phyloP scores from a whole-genome alignment of 2,797 vertebrate genomes.

The Crenichthys baileyi region DNA sequence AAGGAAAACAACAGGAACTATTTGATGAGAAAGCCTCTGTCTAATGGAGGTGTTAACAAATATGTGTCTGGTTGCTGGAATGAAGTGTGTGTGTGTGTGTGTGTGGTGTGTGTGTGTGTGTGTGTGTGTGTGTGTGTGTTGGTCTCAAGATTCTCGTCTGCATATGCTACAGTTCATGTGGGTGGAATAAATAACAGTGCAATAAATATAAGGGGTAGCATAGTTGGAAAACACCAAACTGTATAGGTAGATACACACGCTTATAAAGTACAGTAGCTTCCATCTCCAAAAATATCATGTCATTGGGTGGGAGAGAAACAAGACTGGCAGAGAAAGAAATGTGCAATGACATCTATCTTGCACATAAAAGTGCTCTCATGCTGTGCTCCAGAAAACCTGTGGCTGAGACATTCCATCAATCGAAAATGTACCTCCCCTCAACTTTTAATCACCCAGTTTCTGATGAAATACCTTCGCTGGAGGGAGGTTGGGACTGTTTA shows the following conservation, averaged over 20 bases:
- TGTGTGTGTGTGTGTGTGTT: not conserved
- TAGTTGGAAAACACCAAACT: constrained; percentile 33
- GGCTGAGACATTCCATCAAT: constrained; percentile 58
- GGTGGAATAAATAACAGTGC: constrained; percentile 63
- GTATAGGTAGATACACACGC: constrained; percentile 39
- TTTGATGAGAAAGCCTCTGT: constrained; percentile 51
- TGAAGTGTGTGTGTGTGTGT: constrained; percentile 18
- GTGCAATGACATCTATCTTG: constrained; percentile 66
- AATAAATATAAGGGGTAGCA: constrained; percentile 47
- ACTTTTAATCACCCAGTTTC: constrained; percentile 66
- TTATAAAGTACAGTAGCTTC: constrained; percentile 65
- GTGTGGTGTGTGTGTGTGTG: constrained; percentile 10
- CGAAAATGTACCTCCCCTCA: constrained; percentile 50
- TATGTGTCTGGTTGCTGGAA: constrained; percentile 53
- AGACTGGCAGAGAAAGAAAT: constrained; percentile 58
- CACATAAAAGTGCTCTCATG: constrained; percentile 64
- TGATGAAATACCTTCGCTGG: constrained; percentile 65
- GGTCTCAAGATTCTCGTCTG: constrained; percentile 38
- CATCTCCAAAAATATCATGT: constrained; percentile 64
- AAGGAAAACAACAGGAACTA: constrained; percentile 58
- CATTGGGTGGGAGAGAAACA: constrained; percentile 30
- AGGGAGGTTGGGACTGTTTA: constrained; percentile 43
- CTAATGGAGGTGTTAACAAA: constrained; percentile 63
- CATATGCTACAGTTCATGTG: constrained; percentile 51
- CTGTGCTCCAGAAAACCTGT: constrained; percentile 63